A percentile compares a stretch with the other conserved stretches of the same genome.
Evolutionary conservation across 2,888 invertebrate genomes (phyloP).

Genomic region (Drosophila neotestacea): DNA sequence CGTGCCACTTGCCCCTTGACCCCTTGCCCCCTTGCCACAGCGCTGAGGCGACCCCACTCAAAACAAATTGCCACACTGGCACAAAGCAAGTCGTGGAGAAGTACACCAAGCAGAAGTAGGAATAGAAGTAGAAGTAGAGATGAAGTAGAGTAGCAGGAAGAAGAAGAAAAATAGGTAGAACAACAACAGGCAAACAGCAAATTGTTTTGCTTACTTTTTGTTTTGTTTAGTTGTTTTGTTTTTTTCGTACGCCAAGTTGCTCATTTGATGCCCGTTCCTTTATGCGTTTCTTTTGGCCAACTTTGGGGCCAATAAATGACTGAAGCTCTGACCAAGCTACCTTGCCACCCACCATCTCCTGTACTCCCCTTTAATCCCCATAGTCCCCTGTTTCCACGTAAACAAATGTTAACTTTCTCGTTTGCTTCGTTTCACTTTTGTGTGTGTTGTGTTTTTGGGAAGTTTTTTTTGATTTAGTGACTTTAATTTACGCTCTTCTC

Average conservation of each 20-base stretch:
- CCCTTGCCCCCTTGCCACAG: conserved; percentile 18
- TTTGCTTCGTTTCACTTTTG: conserved; percentile 61
- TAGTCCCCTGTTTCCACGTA: conserved; percentile 67
- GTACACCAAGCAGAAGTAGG: conserved; percentile 9
- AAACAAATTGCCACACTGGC: conserved; percentile 77
- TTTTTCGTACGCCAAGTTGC: conserved; percentile 69
- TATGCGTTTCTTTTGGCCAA: conserved; percentile 57
- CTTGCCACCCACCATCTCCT: background rate
- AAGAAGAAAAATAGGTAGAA: background rate
- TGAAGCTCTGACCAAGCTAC: conserved; percentile 42
- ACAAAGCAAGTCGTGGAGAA: background rate
- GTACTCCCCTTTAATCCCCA: background rate
- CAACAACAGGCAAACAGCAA: conserved; percentile 60
- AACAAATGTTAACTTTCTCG: conserved; percentile 79
- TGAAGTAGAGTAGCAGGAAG: background rate
- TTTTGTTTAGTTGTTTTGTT: background rate
- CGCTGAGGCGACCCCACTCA: conserved; percentile 68
- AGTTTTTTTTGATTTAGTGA: conserved; percentile 80
- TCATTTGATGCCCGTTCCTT: conserved; percentile 68
- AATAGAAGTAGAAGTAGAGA: too few relatives aligned
- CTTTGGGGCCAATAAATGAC: conserved; percentile 78
- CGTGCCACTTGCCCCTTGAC: conserved; percentile 13
- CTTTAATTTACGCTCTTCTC: conserved; percentile 82
- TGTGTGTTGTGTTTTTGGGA: conserved; percentile 54
- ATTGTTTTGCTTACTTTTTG: conserved; percentile 80